phyloP scores from a whole-genome alignment of 2,797 vertebrate species.

The Champsocephalus esox region DNA sequence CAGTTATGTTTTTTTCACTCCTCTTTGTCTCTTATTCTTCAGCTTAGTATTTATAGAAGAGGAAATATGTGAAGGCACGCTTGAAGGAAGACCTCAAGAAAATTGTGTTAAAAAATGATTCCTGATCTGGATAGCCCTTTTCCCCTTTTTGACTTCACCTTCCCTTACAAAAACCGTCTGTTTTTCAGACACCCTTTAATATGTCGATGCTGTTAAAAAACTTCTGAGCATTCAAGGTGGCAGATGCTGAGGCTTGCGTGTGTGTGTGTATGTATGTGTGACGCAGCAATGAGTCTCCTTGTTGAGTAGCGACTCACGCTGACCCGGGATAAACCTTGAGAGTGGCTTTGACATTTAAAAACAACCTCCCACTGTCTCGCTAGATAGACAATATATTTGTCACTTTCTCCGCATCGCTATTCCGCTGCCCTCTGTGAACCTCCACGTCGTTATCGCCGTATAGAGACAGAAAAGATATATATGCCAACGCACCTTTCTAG shows the following conservation, averaged over 20 bases:
- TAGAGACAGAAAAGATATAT: conserved; percentile 30
- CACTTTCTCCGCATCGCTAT: conserved; percentile 16
- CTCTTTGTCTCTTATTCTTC: conserved; percentile 28
- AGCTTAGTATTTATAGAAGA: conserved; percentile 12
- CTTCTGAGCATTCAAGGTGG: conserved; percentile 20
- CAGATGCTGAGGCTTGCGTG: conserved; percentile 14
- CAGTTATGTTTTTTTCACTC: conserved; percentile 9
- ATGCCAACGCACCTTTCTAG: conserved; percentile 26
- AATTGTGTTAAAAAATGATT: conserved; percentile 21
- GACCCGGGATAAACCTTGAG: conserved; percentile 55
- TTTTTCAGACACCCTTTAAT: conserved; percentile 1
- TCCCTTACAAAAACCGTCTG: background rate
- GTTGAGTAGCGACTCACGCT: conserved; percentile 23
- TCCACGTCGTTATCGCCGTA: conserved; percentile 29
- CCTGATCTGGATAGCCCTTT: background rate
- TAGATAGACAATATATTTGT: conserved; percentile 55
- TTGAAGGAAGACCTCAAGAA: conserved; percentile 7
- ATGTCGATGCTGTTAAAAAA: conserved; percentile 19
- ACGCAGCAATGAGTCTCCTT: conserved; percentile 29
- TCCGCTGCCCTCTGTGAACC: conserved; percentile 33
- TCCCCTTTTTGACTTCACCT: background rate
- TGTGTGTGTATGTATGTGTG: background rate
- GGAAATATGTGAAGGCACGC: background rate
- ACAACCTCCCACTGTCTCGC: conserved; percentile 40
- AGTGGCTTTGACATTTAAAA: conserved; percentile 70